These are phyloP conservation scores for Asarcornis scutulata DNA, from an alignment of 2,113 vertebrate species.

Conservation along the genomic window DNA sequence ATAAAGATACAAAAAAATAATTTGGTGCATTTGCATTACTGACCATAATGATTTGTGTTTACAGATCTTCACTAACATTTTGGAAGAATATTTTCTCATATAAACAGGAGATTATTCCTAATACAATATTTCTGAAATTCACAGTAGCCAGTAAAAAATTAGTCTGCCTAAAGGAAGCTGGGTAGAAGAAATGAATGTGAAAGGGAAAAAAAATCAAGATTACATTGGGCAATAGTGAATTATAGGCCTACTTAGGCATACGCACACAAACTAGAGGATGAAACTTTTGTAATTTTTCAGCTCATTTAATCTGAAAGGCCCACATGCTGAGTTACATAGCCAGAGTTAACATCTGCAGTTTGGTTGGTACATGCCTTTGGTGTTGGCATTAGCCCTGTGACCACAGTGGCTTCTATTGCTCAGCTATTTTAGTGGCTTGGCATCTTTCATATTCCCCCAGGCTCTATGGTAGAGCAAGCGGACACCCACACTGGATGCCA, in stretches of 20 bases:
- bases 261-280: conserved; percentile 23
- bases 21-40: background rate
- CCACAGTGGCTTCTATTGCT: conserved; percentile 73
- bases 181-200: background rate
- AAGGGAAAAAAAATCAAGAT: background rate
- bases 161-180: background rate
- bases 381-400: conserved; percentile 74
- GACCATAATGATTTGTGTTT: background rate
- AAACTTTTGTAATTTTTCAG: conserved; percentile 65
- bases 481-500: conserved; percentile 66
- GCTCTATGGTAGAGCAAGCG: conserved; percentile 65
- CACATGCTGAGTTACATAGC: conserved; percentile 50
- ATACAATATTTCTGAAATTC: background rate
- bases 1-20: background rate
- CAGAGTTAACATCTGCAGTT: conserved; percentile 76
- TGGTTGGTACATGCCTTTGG: conserved; percentile 67
- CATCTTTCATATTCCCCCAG: conserved; percentile 67
- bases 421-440: conserved; percentile 77
- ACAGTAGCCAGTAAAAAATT: background rate
- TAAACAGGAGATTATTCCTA: background rate
- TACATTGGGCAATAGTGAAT: conserved; percentile 27
- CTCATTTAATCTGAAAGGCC: conserved; percentile 73
- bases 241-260: background rate
- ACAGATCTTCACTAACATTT: background rate
- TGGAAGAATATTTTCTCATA: background rate